A percentile compares a stretch with the other conserved stretches of the same genome.
Conservation (phyloP, 2,888 invertebrate genomes). For the Prenolepis imparis region DNA sequence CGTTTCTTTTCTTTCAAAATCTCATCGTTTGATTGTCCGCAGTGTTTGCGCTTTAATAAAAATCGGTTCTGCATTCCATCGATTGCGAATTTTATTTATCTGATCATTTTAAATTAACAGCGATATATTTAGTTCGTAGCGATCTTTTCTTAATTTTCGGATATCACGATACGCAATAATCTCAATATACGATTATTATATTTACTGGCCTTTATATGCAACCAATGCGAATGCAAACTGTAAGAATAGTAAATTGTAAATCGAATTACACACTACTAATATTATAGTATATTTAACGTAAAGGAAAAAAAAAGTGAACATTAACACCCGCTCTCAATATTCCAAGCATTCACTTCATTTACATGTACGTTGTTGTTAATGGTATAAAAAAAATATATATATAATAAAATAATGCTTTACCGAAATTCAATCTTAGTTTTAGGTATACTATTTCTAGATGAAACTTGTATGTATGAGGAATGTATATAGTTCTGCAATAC, state of each 20-base stretch:
- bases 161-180: slow-evolving; percentile 56
- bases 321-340: slow-evolving; percentile 84
- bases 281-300: slow-evolving; percentile 81
- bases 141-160: slow-evolving; percentile 48
- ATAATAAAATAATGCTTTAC: slow-evolving; percentile 84
- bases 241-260: slow-evolving; percentile 83
- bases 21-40: slow-evolving; percentile 46
- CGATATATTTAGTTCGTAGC: slow-evolving; percentile 36
- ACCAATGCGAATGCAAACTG: slow-evolving; percentile 77
- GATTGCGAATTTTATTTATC: slow-evolving; percentile 59
- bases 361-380: slow-evolving; percentile 84
- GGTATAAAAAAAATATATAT: slow-evolving; percentile 75
- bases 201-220: slow-evolving; percentile 69
- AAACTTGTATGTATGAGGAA: slow-evolving; percentile 79
- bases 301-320: slow-evolving; percentile 72
- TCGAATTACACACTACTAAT: slow-evolving; percentile 82
- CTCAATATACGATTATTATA: slow-evolving; percentile 64
- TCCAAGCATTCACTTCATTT: slow-evolving; percentile 84
- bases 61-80: slow-evolving; percentile 72
- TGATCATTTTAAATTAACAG: slow-evolving; percentile 47
- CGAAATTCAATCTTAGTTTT: slow-evolving; percentile 83
- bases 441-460: slow-evolving; percentile 81
- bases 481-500: slow-evolving; percentile 80
- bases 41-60: slow-evolving; percentile 59
- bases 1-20: slow-evolving; percentile 53